These are phyloP conservation scores for Microtus oregoni DNA, from an alignment of 2,113 vertebrate genomes.

Conservation along the genomic window DNA sequence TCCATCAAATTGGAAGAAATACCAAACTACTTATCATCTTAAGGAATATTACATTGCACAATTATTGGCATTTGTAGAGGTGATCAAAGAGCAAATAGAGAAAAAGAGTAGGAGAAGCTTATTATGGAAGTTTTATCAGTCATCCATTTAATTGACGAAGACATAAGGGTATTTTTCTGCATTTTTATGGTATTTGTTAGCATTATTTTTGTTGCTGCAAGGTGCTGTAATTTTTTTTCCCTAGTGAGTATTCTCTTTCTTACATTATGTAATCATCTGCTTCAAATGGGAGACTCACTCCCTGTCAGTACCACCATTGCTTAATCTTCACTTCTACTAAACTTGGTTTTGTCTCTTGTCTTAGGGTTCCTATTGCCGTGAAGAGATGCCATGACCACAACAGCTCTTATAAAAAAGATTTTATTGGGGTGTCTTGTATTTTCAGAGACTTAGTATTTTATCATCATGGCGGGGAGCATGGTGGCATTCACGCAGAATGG, in stretches of 20 bases:
- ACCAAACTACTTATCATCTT: conserved; percentile 7
- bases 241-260: not conserved
- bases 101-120: not conserved
- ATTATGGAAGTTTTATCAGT: not conserved
- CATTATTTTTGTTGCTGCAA: not conserved
- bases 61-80: conserved; percentile 1
- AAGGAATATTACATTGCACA: not conserved
- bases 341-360: not conserved
- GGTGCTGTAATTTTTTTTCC: conserved; percentile 1
- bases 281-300: not conserved
- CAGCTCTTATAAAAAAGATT: not conserved
- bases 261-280: not conserved
- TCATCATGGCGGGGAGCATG: not conserved
- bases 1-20: not conserved
- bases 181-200: conserved; percentile 30
- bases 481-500: not conserved
- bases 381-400: not conserved
- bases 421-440: not conserved
- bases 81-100: conserved; percentile 15
- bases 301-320: rapidly evolving
- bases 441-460: not conserved
- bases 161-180: not conserved
- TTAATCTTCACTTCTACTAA: not conserved
- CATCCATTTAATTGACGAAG: conserved; percentile 2
- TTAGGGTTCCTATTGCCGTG: not conserved